Conservation (phyloP, 2,797 vertebrate species). For the Perodicticus potto region DNA sequence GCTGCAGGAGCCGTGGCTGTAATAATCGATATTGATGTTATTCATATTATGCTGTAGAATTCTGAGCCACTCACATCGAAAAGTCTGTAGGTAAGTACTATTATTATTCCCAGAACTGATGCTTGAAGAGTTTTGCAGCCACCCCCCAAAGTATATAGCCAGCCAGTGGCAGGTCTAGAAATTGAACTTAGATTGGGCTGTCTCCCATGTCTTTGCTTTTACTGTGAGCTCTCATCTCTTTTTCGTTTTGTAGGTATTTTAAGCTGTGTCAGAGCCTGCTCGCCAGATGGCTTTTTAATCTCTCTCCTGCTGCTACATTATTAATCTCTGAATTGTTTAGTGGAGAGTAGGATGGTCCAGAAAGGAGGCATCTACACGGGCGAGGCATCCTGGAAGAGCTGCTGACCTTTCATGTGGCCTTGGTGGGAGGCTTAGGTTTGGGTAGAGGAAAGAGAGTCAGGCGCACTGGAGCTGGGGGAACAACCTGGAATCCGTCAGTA, state of each 20-base stretch:
- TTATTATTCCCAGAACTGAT: background rate
- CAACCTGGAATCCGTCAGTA: background rate
- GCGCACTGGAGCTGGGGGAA: background rate
- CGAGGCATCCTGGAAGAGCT: conserved; percentile 35
- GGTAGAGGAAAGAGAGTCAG: background rate
- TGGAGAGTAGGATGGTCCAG: conserved; percentile 48
- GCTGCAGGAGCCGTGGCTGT: background rate
- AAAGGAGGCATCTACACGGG: background rate
- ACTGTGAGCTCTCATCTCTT: background rate
- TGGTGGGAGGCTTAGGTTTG: background rate
- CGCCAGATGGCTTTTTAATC: conserved; percentile 79
- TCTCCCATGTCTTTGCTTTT: background rate
- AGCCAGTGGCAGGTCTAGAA: background rate
- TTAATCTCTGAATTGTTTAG: conserved; percentile 78
- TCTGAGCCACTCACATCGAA: background rate
- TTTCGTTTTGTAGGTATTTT: conserved; percentile 72
- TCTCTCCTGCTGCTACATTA: conserved; percentile 78
- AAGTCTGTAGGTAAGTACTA: background rate
- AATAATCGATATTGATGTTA: background rate
- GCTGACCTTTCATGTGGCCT: conserved; percentile 20
- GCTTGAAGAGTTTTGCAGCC: background rate
- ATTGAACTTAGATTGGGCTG: background rate
- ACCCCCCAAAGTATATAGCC: background rate
- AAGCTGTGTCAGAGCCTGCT: conserved; percentile 65
- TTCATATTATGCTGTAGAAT: background rate